Percentiles rank a stretch among this genome's conserved stretches.
Evolutionary conservation across 2,888 invertebrate genomes (phyloP).

Genomic region (Meghimatium bilineatum): DNA sequence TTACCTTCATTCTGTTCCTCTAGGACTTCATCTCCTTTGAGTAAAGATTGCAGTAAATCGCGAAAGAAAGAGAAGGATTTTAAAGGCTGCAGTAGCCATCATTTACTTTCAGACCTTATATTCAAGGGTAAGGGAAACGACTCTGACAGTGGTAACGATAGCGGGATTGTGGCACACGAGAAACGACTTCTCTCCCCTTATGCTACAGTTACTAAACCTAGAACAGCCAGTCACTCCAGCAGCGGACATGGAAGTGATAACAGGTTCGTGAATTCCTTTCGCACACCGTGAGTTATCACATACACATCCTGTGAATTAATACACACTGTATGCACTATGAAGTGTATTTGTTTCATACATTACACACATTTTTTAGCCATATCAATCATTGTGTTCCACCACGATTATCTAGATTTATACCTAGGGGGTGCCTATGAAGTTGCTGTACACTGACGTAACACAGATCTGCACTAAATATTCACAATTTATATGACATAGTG

Average conservation of each 20-base stretch:
- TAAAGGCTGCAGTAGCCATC: conserved; percentile 49
- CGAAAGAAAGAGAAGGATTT: conserved; percentile 69
- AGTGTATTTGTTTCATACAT: no score
- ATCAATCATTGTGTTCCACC: no score
- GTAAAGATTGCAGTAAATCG: conserved; percentile 54
- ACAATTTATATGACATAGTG: no score
- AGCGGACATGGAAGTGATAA: conserved; percentile 77
- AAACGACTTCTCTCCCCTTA: conserved; percentile 76
- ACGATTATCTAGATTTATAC: no score
- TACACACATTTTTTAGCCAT: no score
- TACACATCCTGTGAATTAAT: no score
- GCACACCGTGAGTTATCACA: no score
- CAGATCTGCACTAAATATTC: no score
- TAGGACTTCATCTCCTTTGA: conserved; percentile 40
- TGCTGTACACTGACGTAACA: no score
- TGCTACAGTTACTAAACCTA: conserved; percentile 76
- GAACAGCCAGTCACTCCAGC: conserved; percentile 75
- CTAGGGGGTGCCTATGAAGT: no score
- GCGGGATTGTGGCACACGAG: conserved; percentile 71
- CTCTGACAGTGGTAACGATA: conserved; percentile 76
- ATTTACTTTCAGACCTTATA: conserved; percentile 38
- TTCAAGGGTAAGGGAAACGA: conserved; percentile 57
- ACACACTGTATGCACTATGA: no score
- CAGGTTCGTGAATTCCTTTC: conserved; percentile 50
- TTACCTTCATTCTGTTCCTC: conserved; percentile 43